These are phyloP conservation scores for Alouatta palliata DNA, from an alignment of 2,113 vertebrate genomes.

Conservation along the genomic window DNA sequence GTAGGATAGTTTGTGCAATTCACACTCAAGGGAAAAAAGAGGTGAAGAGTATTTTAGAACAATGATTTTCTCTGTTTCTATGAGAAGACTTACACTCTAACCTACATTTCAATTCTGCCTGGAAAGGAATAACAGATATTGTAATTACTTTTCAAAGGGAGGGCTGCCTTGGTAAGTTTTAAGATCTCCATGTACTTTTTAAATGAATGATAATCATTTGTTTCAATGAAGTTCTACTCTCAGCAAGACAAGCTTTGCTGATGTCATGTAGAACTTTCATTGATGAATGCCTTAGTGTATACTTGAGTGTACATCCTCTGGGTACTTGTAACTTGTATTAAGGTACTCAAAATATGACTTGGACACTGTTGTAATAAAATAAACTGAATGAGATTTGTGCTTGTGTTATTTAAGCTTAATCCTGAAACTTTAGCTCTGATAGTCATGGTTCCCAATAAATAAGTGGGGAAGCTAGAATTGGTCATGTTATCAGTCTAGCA, in stretches of 20 bases:
- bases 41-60: background rate
- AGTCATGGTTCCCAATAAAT: background rate
- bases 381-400: background rate
- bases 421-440: background rate
- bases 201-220: background rate
- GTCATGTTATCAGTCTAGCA: background rate
- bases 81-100: background rate
- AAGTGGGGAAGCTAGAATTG: background rate
- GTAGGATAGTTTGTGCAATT: background rate
- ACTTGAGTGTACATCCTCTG: background rate
- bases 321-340: background rate
- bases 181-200: background rate
- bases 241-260: background rate
- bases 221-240: constrained; percentile 19
- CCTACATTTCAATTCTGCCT: background rate
- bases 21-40: background rate
- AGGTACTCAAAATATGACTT: background rate
- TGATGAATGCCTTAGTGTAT: background rate
- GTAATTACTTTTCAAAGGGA: constrained; percentile 2
- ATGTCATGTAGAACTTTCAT: background rate
- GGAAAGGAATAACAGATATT: constrained; percentile 15
- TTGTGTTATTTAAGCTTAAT: constrained; percentile 7
- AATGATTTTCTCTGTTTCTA: constrained; percentile 14
- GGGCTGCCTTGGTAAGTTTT: background rate
- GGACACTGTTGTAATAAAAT: background rate